Evolutionary conservation across 2,888 invertebrate species (phyloP).

Genomic region (Dyspetes luteomarginatus): DNA sequence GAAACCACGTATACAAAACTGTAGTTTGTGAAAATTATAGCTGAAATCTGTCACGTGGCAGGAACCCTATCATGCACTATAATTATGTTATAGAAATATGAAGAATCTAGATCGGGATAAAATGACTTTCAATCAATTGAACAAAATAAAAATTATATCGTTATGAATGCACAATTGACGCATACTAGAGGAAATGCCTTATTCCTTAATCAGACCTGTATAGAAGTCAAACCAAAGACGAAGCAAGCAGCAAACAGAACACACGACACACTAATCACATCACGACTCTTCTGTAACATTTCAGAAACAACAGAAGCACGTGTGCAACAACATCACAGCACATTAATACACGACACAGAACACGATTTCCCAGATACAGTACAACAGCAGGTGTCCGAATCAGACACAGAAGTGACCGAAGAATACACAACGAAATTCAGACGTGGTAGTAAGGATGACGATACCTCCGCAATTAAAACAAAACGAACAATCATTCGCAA

Average conservation of each 20-base stretch:
- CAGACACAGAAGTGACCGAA: conserved; percentile 79
- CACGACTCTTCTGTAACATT: conserved; percentile 80
- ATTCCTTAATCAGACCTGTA: conserved; percentile 38
- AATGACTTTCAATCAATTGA: no score
- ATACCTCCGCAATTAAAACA: conserved; percentile 79
- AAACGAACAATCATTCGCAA: conserved; percentile 79
- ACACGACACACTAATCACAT: conserved; percentile 73
- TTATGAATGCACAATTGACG: neutral
- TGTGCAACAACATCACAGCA: conserved; percentile 78
- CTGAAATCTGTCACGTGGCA: no score
- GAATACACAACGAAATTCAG: conserved; percentile 81
- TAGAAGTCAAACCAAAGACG: conserved; percentile 76
- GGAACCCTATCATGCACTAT: no score
- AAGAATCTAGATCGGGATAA: no score
- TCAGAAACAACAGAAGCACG: conserved; percentile 82
- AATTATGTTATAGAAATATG: no score
- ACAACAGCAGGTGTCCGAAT: conserved; percentile 75
- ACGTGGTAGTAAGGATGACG: conserved; percentile 76
- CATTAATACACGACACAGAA: conserved; percentile 76
- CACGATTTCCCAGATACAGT: conserved; percentile 75
- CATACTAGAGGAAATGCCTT: conserved; percentile 30
- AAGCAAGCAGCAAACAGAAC: conserved; percentile 66
- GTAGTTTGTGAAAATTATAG: no score
- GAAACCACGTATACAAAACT: no score
- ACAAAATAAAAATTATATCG: neutral